These are phyloP conservation scores for Eidolon dupreanum DNA, from an alignment of 2,797 vertebrate species.

Conservation along the genomic window DNA sequence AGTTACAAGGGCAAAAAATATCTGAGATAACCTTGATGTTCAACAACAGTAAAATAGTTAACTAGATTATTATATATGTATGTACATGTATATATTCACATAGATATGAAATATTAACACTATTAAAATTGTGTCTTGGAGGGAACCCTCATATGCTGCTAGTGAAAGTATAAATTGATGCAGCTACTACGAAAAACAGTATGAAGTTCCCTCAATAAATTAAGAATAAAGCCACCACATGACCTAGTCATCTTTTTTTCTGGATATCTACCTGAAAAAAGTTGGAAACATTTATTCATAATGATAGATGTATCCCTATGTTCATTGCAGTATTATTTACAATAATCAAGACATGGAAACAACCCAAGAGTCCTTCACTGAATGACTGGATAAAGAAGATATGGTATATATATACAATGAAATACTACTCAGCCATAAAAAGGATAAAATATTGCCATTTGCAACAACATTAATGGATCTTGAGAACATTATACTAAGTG, in stretches of 20 bases:
- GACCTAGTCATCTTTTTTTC: background rate
- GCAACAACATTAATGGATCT: background rate
- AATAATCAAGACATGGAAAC: background rate
- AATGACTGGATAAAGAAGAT: background rate
- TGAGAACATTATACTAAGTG: background rate
- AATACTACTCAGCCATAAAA: background rate
- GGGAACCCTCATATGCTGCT: background rate
- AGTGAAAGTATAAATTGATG: background rate
- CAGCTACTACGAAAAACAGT: background rate
- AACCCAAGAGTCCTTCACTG: background rate
- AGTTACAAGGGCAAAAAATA: background rate
- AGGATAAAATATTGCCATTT: background rate
- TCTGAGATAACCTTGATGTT: background rate
- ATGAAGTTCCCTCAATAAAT: background rate
- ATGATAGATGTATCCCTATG: background rate
- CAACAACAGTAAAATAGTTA: background rate
- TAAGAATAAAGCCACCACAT: background rate
- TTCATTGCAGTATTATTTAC: background rate
- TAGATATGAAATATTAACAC: background rate
- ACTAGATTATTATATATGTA: background rate
- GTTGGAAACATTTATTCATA: background rate
- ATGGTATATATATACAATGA: background rate
- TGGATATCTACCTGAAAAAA: background rate
- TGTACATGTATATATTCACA: background rate
- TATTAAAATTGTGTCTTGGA: background rate